A percentile compares a stretch with the other conserved stretches of the same genome.
Evolutionary conservation across 2,888 invertebrate species (phyloP).

Genomic region (Dynastes hyllus): DNA sequence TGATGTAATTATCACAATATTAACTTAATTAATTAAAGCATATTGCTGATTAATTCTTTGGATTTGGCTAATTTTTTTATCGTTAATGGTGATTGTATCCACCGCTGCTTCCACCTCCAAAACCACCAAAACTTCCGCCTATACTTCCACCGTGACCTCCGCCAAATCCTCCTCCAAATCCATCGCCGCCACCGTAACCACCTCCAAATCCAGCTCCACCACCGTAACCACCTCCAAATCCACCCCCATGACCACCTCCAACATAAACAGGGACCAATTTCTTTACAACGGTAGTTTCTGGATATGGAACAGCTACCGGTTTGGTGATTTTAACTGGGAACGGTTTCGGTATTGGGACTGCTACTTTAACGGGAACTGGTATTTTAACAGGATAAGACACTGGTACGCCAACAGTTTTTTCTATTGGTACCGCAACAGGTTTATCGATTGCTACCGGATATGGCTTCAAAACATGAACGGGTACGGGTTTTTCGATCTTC

Average conservation of each 20-base stretch:
- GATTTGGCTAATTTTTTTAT: no score
- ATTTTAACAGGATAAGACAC: slow-evolving; percentile 44
- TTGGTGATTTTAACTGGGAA: slow-evolving; percentile 50
- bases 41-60: no score
- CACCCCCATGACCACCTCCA: slow-evolving; percentile 37
- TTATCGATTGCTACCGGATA: slow-evolving; percentile 49
- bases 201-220: slow-evolving; percentile 29
- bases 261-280: slow-evolving; percentile 46
- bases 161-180: slow-evolving; percentile 52
- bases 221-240: slow-evolving; percentile 27
- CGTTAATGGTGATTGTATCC: neutral
- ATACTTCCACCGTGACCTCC: slow-evolving; percentile 33
- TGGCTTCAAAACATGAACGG: slow-evolving; percentile 48
- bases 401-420: slow-evolving; percentile 45
- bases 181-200: slow-evolving; percentile 31
- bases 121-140: neutral
- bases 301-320: slow-evolving; percentile 49
- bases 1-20: no score
- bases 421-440: slow-evolving; percentile 48
- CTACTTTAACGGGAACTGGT: slow-evolving; percentile 49
- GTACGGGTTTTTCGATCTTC: slow-evolving; percentile 48
- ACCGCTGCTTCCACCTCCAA: neutral
- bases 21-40: no score
- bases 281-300: slow-evolving; percentile 48
- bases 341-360: slow-evolving; percentile 47